Base-by-base conservation (phyloP, 1,140 invertebrate genomes). In the Philaenus spumarius region DNA sequence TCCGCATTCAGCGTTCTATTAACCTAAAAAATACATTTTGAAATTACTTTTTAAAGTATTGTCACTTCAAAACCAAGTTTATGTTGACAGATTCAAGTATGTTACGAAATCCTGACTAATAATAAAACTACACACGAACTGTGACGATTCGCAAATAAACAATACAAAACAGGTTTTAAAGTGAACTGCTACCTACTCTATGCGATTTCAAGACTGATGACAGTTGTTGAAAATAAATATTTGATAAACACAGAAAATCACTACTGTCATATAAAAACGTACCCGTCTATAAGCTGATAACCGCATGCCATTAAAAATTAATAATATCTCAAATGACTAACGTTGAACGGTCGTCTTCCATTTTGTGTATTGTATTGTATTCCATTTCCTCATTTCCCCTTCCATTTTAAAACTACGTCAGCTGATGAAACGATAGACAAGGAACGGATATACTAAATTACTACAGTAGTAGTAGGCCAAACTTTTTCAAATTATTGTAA, bases 1-100 rank as follows among this genome's bases (percentile, higher is more conserved):
- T 77, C 74, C 20, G 24, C 20, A 23, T 50, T 40, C 12, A 40
- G 14, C n/a, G 46, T 15, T 12, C 56, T 34, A 40, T 58, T 58
- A 23, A 23, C 45, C 47, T 58, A 51, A 39, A 58, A 57, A 17
- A 47, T 14, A 39, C 23, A 51, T 17, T 1, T 51, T 51, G 15
- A 9, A 2, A 42, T 15, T 42, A 15, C 39, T 15, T 15, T 4
- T n/a, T 3, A 42, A 15, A 42, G 14, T 42, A 19, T 15, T 42
- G 5, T 4, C n/a, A 15, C 14, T 42, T 5, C 3, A 19, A 42
- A 5, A 15, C 14, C 7, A 37, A 42, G 14, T 19, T 15, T 42
- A 42, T 19, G 39, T 5, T n/a, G 7, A 37, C n/a, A 30, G 26
- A 30, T 30, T 3, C 9, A 3, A 30, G 9, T 30, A 30, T 30